Evolutionary conservation across 92 coral and sea anemone species (phyloP).

Genomic region (Phenganax stokvisi): DNA sequence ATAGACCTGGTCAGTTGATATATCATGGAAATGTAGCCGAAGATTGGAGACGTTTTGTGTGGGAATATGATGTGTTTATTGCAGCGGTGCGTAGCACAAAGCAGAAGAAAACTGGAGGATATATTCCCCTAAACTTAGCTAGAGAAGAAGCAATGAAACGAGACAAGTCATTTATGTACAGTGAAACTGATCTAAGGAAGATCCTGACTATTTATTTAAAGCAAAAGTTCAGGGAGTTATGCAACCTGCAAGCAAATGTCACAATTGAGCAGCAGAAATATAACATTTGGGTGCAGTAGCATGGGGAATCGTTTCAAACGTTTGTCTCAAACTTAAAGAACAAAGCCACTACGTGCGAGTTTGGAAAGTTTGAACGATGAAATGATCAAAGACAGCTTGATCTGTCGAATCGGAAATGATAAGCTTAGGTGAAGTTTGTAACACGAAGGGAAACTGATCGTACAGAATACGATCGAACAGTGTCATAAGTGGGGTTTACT

Average conservation of each 20-base stretch:
- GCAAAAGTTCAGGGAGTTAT: constrained; percentile 21
- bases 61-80: constrained; percentile 36
- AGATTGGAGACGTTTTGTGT: constrained; percentile 26
- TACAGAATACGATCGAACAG: constrained; percentile 2
- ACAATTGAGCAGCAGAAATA: constrained; percentile 39
- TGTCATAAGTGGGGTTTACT: neutral
- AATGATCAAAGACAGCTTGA: constrained; percentile 35
- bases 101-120: constrained; percentile 37
- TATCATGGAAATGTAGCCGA: constrained; percentile 37
- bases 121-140: constrained; percentile 27
- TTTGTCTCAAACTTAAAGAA: constrained; percentile 24
- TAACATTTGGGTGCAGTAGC: constrained; percentile 29
- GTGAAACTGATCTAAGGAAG: neutral
- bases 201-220: constrained; percentile 29
- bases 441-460: constrained; percentile 39
- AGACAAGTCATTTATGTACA: neutral
- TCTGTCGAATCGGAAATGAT: constrained; percentile 29
- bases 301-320: constrained; percentile 35
- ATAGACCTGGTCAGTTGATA: constrained; percentile 25
- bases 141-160: constrained; percentile 23
- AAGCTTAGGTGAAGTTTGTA: constrained; percentile 12
- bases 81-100: constrained; percentile 10
- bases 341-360: constrained; percentile 36
- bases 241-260: constrained; percentile 36
- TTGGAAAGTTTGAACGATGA: constrained; percentile 31